Conservation (phyloP, 1,140 invertebrate genomes). For the Drosophila funebris region DNA sequence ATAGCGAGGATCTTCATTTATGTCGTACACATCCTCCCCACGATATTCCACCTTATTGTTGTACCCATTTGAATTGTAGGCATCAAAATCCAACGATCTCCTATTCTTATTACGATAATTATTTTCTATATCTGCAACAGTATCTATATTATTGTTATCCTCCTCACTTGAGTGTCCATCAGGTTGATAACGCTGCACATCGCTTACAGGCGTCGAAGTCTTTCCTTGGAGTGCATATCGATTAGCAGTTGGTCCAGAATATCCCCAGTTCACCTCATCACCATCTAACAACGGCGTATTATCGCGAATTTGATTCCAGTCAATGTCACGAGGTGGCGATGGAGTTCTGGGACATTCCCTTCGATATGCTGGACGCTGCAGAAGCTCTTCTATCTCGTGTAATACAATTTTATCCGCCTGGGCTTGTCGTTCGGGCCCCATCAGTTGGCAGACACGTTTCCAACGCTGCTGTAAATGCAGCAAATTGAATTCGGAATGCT, state of each 20-base stretch:
- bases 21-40: not conserved
- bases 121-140: not conserved
- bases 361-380: not conserved
- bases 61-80: not conserved
- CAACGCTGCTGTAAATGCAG: not conserved
- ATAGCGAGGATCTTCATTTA: not conserved
- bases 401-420: constrained; percentile 1
- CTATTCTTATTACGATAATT: not conserved
- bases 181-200: not conserved
- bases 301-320: not conserved
- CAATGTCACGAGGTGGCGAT: not conserved
- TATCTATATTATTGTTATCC: not conserved
- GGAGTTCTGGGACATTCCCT: not conserved
- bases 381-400: not conserved
- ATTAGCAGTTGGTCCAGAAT: not conserved
- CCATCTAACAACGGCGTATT: not conserved
- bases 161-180: not conserved
- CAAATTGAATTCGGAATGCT: not conserved
- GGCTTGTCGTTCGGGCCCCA: not conserved
- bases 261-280: not conserved
- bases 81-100: too few species aligned
- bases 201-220: constrained; percentile 10
- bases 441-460: not conserved
- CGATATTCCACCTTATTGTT: too few species aligned
- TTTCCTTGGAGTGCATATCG: not conserved